A percentile compares a stretch with the other conserved stretches of the same genome.
These are phyloP conservation scores for Eumaeus atala DNA, from an alignment of 1,140 invertebrate genomes.

Conservation along the genomic window DNA sequence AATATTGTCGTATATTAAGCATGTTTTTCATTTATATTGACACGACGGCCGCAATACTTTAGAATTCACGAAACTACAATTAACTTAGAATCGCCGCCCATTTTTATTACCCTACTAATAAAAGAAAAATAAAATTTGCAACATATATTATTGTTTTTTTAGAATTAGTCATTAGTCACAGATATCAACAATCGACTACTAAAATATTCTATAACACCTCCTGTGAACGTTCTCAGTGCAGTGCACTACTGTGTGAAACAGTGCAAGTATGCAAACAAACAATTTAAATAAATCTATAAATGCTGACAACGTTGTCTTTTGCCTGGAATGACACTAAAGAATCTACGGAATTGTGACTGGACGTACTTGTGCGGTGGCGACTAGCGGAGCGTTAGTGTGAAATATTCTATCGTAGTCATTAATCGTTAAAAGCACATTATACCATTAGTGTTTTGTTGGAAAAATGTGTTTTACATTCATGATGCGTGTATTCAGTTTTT, in stretches of 20 bases:
- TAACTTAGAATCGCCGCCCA: slow-evolving; percentile 30
- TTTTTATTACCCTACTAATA: slow-evolving; percentile 29
- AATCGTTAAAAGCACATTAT: too few relatives aligned
- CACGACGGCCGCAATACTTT: slow-evolving; percentile 46
- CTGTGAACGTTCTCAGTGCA: slow-evolving; percentile 34
- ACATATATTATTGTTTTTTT: slow-evolving; percentile 44
- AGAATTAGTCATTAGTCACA: slow-evolving; percentile 51
- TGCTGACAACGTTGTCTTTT: slow-evolving; percentile 72
- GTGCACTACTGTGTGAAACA: slow-evolving; percentile 6
- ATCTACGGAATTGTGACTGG: slow-evolving; percentile 23
- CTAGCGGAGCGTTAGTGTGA: too few relatives aligned
- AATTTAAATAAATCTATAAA: slow-evolving; percentile 62
- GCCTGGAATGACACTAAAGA: slow-evolving; percentile 70
- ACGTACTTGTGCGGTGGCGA: background rate
- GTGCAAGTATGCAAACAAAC: slow-evolving; percentile 23
- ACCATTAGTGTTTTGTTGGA: too few relatives aligned
- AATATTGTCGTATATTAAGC: slow-evolving; percentile 73
- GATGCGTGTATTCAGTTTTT: too few relatives aligned
- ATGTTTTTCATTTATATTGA: slow-evolving; percentile 39
- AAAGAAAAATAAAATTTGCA: slow-evolving; percentile 37
- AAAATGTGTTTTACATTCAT: too few relatives aligned
- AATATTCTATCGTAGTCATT: too few relatives aligned
- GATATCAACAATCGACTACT: slow-evolving; percentile 41
- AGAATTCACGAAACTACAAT: slow-evolving; percentile 43
- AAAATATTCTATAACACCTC: slow-evolving; percentile 50